Base-by-base conservation (phyloP, 2,113 vertebrate genomes). In the Cariama cristata region DNA sequence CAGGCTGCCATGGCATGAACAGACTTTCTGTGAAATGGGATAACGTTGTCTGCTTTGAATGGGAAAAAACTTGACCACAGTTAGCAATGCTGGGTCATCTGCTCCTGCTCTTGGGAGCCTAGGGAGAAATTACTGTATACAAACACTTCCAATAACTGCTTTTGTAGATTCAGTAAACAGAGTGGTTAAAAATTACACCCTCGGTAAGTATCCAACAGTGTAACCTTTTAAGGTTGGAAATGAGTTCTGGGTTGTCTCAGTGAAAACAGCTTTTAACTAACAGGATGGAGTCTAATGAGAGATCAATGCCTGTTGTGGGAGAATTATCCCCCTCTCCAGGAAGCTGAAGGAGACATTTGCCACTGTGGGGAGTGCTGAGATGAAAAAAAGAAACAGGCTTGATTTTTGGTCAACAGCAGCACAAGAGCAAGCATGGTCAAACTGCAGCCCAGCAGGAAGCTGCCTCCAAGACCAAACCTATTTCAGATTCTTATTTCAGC, bases 201-300 rank as follows among this genome's bases (percentile, higher is more conserved):
- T 88, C 35, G 0, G 58, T 92, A 86, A 94, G 67, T 82, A 93
- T 92, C 97, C 97, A 95, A 59, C 92, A 77, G 95, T 79, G 97
- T 72, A 96, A 94, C 80, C 97, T 96, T 97, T 97, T 96, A 94
- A 94, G 83, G 72, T 24, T 95, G 94, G 73, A 96, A 96, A 97
- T 96, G 92, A 96, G 69, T 96, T 97, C 91, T 91, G 93, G 86
- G 85, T 91, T 96, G 88, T 94, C 81, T 90, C 86, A 94, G 93
- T 96, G 73, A 96, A 97, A 97, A 35, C 88, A 89, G 97, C 95
- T 97, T 95, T 97, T 97, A 97, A 97, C 85, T 83, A 97, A 96
- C 81, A 91, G 97, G 97, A 96, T 96, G 97, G 95, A 96, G 86
- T 77, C 87, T 97, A 98, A 97, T 96, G 95, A 98, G 91, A 92